Conservation (phyloP, 2,888 invertebrate genomes). For the Tenthredo amoena region DNA sequence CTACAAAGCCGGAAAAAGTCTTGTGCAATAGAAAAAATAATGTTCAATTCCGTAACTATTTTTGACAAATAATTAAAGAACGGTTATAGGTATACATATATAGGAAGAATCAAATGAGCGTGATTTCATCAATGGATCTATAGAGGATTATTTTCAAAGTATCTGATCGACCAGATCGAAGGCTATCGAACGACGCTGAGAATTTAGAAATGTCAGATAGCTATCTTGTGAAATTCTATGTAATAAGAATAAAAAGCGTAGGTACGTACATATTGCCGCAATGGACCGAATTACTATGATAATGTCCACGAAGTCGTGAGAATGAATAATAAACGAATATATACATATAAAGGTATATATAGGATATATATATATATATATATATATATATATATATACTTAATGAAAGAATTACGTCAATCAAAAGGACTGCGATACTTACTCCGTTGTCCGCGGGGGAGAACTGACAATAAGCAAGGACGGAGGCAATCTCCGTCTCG, state of each 20-base stretch:
- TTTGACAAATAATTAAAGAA: too few species aligned
- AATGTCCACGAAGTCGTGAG: not conserved
- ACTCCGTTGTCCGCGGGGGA: conserved; percentile 13
- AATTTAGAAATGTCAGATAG: too few species aligned
- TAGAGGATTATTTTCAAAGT: too few species aligned
- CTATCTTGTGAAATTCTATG: too few species aligned
- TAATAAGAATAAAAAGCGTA: too few species aligned
- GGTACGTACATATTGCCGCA: too few species aligned
- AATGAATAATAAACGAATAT: conserved; percentile 5
- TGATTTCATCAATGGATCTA: too few species aligned
- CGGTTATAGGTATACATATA: too few species aligned
- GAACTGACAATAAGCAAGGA: conserved; percentile 25
- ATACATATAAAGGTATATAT: not conserved
- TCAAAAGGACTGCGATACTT: conserved; percentile 16
- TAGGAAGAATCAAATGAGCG: too few species aligned
- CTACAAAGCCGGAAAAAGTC: not conserved
- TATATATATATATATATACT: not conserved
- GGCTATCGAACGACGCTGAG: too few species aligned
- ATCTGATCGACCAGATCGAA: too few species aligned
- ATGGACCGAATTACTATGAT: not conserved
- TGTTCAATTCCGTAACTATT: too few species aligned
- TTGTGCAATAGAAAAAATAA: not conserved
- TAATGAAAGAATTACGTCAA: conserved; percentile 35
- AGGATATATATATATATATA: not conserved
- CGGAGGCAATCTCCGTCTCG: conserved; percentile 26